Percentiles rank a stretch among this genome's conserved stretches.
phyloP scores from a whole-genome alignment of 2,113 vertebrate genomes.

The Microtus oregoni region DNA sequence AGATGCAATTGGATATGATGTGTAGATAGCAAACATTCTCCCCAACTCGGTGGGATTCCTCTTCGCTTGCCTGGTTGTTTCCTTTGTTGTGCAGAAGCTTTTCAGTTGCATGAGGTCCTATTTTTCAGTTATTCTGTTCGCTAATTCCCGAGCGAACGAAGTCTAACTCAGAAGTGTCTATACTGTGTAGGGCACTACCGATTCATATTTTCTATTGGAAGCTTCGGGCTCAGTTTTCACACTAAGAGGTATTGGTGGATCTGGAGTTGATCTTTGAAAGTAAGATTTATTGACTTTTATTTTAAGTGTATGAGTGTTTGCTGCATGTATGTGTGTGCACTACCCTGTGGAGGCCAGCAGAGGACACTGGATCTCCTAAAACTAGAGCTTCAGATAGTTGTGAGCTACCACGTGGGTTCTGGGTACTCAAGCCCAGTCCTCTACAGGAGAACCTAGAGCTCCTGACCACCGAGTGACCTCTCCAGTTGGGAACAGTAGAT shows the following conservation, averaged over 20 bases:
- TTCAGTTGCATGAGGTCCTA: background rate
- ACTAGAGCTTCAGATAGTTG: background rate
- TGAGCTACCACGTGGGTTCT: background rate
- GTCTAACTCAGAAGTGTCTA: background rate
- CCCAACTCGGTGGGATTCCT: background rate
- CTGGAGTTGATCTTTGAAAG: background rate
- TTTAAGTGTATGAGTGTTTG: background rate
- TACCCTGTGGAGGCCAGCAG: background rate
- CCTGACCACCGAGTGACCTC: background rate
- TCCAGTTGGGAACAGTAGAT: too few relatives aligned
- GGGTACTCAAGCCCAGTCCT: background rate
- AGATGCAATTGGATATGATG: background rate
- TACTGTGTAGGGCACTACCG: background rate
- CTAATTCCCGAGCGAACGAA: background rate
- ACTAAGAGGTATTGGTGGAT: background rate
- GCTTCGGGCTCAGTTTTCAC: background rate
- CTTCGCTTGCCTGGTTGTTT: background rate
- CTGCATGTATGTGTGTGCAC: background rate
- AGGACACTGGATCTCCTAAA: background rate
- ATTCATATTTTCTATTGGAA: background rate
- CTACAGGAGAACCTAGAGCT: background rate
- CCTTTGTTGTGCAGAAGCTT: background rate
- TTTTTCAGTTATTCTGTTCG: background rate
- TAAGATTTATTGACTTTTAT: background rate
- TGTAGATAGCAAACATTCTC: background rate